Base-by-base conservation (phyloP, 2,797 vertebrate species). In the Chromis chromis region DNA sequence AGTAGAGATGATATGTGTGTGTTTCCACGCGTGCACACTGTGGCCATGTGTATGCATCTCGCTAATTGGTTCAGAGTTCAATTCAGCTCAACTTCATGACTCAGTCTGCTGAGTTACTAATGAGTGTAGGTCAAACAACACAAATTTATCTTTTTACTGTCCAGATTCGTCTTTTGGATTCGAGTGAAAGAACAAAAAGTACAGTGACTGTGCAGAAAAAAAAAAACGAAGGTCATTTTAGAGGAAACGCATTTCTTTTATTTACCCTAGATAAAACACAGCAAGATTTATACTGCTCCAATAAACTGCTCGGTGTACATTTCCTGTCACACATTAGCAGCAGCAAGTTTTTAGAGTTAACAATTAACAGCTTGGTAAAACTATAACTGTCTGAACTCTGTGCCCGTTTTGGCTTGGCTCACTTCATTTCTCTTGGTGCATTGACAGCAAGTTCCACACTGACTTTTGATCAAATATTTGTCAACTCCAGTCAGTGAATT, bases 21-120 rank as follows among this genome's bases (percentile, higher is more conserved):
- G 33, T 36, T 36, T 36, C 9, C n/a, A 19, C 12, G 39, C 1
- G n/a, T 68, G 25, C 48, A 39, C 70, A 13, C 31, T 56, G 40
- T 28, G 24, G 33, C 8, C 27, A 21, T 42, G 58, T 24, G 46
- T 50, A 2, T 39, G 60, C 13, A 24, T 55, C 40, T 62, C 27
- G 25, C 48, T 66, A 61, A 78, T 39, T 80, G 70, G 89, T 84
- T 81, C 85, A 90, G 73, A 89, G 89, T 91, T 87, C 86, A 88
- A n/a, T 66, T 68, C n/a, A 53, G 28, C 44, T 58, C 57, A 85
- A 78, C 68, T 42, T 77, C 70, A 81, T 78, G 71, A 16, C 65
- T 79, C 82, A 81, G 74, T 60, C 53, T 44, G 22, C 44, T 74
- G 49, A 55, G 67, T 79, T 73, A 61, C 61, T 61, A 61, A 61